Conservation (phyloP, 2,113 vertebrate genomes). For the Neolamprologus caudopunctatus region DNA sequence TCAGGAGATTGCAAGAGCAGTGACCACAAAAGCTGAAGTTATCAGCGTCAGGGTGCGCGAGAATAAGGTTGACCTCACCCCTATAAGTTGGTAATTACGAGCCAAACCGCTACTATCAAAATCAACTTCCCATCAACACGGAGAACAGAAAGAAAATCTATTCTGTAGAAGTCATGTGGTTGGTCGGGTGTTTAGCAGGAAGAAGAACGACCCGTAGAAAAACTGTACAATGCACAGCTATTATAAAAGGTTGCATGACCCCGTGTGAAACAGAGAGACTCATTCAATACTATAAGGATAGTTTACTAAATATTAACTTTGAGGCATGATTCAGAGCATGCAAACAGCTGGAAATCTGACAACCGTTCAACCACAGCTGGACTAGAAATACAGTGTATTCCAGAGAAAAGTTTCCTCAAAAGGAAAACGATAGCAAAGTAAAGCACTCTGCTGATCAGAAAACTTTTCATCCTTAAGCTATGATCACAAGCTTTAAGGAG, state of each 20-base stretch:
- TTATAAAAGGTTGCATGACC: slow-evolving; percentile 26
- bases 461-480: slow-evolving; percentile 15
- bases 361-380: neutral
- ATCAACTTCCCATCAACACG: slow-evolving; percentile 19
- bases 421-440: neutral
- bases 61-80: slow-evolving; percentile 8
- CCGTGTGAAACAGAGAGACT: slow-evolving; percentile 46
- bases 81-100: neutral
- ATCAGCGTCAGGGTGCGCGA: slow-evolving; percentile 9
- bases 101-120: slow-evolving; percentile 39
- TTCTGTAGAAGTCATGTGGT: slow-evolving; percentile 48
- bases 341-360: slow-evolving; percentile 34
- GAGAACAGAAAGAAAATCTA: slow-evolving; percentile 23
- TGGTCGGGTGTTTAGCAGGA: slow-evolving; percentile 38
- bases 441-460: neutral
- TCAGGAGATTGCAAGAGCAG: neutral
- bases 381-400: neutral
- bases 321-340: slow-evolving; percentile 6
- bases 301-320: slow-evolving; percentile 33
- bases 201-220: slow-evolving; percentile 42
- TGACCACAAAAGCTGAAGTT: slow-evolving; percentile 7
- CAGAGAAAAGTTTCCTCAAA: neutral
- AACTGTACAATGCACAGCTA: slow-evolving; percentile 52
- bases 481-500: slow-evolving; percentile 29
- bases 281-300: slow-evolving; percentile 40